Percentiles rank a stretch among this genome's conserved stretches.
These are phyloP conservation scores for Olivierus martensii DNA, from an alignment of 1,140 invertebrate genomes.

Conservation along the genomic window DNA sequence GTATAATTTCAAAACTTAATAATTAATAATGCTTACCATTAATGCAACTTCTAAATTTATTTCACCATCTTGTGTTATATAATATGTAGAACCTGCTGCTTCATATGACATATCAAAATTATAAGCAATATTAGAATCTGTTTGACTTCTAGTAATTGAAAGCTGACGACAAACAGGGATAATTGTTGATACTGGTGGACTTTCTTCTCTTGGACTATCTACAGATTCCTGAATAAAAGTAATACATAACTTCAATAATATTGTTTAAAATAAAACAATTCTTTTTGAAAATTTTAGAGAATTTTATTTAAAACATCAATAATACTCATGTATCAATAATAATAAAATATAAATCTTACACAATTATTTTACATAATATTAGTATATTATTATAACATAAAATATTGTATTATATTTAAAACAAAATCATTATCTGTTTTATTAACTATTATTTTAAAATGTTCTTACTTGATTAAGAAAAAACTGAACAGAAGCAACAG, in stretches of 20 bases:
- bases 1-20: constrained; percentile 2
- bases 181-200: constrained; percentile 4
- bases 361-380: not conserved
- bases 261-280: too few species aligned
- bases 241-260: too few species aligned
- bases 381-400: not conserved
- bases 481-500: constrained; percentile 30
- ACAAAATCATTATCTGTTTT: too few species aligned
- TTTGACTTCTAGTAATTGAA: constrained; percentile 67
- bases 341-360: not conserved
- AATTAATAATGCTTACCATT: constrained; percentile 42
- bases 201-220: constrained; percentile 13
- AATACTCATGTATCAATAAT: too few species aligned
- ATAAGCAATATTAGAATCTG: constrained; percentile 89
- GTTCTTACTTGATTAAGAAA: constrained; percentile 22
- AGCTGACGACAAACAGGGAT: constrained; percentile 17
- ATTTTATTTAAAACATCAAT: too few species aligned
- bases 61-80: constrained; percentile 89
- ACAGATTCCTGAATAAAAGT: constrained; percentile 11
- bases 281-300: too few species aligned
- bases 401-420: too few species aligned
- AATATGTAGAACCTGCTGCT: constrained; percentile 74
- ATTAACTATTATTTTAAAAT: too few species aligned
- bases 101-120: constrained; percentile 57
- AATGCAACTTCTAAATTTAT: constrained; percentile 82